Evolutionary conservation across 2,797 vertebrate species (phyloP).

Genomic region (Xenops minutus): DNA sequence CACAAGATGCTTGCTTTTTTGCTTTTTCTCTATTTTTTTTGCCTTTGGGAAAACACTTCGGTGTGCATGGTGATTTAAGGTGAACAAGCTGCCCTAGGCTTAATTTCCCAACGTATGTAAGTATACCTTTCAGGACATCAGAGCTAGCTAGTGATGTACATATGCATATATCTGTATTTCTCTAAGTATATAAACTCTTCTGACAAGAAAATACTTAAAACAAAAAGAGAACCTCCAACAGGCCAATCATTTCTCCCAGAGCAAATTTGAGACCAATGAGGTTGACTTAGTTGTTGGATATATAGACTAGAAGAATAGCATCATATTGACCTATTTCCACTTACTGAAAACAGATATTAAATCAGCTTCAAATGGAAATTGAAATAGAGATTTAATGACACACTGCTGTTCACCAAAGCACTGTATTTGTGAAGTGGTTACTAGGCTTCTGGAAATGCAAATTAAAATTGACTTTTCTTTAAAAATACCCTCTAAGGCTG

Average conservation of each 20-base stretch:
- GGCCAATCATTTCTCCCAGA: rapidly evolving
- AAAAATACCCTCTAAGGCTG: neutral
- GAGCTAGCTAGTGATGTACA: neutral
- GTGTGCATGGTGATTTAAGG: neutral
- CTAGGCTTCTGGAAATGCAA: neutral
- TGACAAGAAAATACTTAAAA: neutral
- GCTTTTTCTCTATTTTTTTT: too few relatives aligned
- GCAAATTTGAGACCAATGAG: neutral
- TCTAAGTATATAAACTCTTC: neutral
- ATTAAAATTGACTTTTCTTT: neutral
- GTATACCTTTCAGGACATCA: neutral
- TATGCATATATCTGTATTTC: neutral
- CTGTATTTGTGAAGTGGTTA: neutral
- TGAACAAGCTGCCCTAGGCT: neutral
- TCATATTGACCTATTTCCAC: neutral
- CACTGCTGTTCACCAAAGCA: neutral
- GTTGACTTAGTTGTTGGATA: neutral
- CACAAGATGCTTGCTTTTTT: neutral
- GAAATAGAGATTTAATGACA: neutral
- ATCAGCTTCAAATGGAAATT: neutral
- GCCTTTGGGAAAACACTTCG: neutral
- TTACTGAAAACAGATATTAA: neutral
- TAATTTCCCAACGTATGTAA: neutral
- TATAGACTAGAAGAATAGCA: neutral
- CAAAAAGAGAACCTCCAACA: neutral